Base-by-base conservation (phyloP, 2,888 invertebrate genomes). In the Drosophila borborema region DNA sequence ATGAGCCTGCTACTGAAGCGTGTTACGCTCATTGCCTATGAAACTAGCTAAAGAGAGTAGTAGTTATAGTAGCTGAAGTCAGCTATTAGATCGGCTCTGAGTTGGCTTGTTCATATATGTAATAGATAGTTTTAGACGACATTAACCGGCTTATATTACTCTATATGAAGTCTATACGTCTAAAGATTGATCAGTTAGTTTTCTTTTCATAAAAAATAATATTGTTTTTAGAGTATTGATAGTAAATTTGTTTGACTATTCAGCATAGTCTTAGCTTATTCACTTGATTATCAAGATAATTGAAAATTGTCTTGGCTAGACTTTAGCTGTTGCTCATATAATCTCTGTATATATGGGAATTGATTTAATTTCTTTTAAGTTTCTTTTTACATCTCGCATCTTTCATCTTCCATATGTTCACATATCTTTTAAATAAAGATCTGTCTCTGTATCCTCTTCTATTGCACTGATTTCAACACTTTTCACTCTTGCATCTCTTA, bases 401-500 rank as follows among this genome's bases (percentile, higher is more conserved):
- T 16, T 16, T 40, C 40, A 16, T 31, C 12, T 12, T 18, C 34
- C 7, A 51, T 18, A 18, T 18, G 0, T 51, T 36, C 51, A 51
- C 51, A 36, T 14, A 20, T 14, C 8, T 34, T 12, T 8, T 3
- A n/a, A 41, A 7, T 41, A 16, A 14, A 31, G 51, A 18, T 31
- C 2, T 34, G 10, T 18, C 5, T 34, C 18, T 20, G 10, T 7
- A 18, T 7, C 31, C 49, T 34, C 34, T 48, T 23, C 10, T n/a
- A 8, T 23, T 45, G 14, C 58, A 58, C 58, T 48, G 46, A 3
- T 45, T 41, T 55, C 43, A 14, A 2, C 62, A 71, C 62, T 61
- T 55, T 8, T 16, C 40, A 54, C 43, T 55, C 2, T 6, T 28
- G 5, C 49, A 28, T 10, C 9, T 46, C 31, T 74, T 71, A 90